phyloP scores from a whole-genome alignment of 2,113 vertebrate genomes.

The Zapus hudsonius region DNA sequence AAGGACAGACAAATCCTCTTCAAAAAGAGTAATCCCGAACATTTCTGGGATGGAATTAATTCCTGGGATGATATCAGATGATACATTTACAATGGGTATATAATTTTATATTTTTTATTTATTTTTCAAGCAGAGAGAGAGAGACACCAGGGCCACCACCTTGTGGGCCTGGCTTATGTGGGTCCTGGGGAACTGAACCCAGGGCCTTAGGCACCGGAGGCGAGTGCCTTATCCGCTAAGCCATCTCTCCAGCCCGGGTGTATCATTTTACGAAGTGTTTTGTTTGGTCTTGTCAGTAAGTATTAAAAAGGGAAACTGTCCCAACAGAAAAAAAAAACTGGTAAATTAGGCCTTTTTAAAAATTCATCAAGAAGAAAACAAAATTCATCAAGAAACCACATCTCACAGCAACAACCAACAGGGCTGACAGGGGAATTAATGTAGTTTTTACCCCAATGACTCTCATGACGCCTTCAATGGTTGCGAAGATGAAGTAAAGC shows the following conservation, averaged over 20 bases:
- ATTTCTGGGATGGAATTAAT: background rate
- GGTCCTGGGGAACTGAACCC: too few relatives aligned
- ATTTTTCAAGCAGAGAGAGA: too few relatives aligned
- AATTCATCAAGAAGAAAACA: slow-evolving; percentile 19
- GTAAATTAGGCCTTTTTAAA: background rate
- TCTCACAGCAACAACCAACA: background rate
- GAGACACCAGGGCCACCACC: too few relatives aligned
- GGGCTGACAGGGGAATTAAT: background rate
- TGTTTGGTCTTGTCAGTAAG: background rate
- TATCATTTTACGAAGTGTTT: background rate
- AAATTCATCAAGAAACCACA: background rate
- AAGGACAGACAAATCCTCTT: background rate
- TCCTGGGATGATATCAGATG: background rate
- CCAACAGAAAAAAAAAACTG: background rate
- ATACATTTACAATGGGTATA: background rate
- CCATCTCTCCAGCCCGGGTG: too few relatives aligned
- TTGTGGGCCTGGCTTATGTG: too few relatives aligned
- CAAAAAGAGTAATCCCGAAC: background rate
- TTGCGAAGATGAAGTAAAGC: slow-evolving; percentile 91
- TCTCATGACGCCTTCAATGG: slow-evolving; percentile 90
- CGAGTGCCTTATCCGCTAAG: too few relatives aligned
- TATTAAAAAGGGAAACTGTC: slow-evolving; percentile 8
- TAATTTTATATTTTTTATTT: too few relatives aligned
- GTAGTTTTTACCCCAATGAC: slow-evolving; percentile 89
- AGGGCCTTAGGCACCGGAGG: too few relatives aligned